Evolutionary conservation across 2,888 invertebrate species (phyloP), one percentile per base, ranked within the genome.

Genomic region (Pocota personata): DNA sequence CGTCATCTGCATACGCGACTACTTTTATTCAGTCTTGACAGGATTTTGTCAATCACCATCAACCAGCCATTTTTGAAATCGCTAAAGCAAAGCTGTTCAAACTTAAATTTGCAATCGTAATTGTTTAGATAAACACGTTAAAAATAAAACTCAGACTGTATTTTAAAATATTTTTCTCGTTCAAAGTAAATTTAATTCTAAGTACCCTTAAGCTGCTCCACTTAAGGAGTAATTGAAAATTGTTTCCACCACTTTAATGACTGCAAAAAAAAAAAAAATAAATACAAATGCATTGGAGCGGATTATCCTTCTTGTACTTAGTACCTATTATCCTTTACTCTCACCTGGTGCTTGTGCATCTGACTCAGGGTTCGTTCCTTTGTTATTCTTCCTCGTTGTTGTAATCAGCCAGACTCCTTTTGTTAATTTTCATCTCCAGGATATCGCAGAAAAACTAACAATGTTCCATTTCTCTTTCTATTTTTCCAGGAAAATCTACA

Each of bases 221-320:
- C 80, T 52, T 16, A 14, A 60, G n/a, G 40, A 30, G 46, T 78
- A 72, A 73, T 78, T 78, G 78, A 78, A 83, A 83, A 73, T 67
- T 60, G 52, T 46, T 52, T 78, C 66, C 27, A 37, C 58, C 50
- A 78, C 78, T 82, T 66, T 62, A 64, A 62, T 40, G 24, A 40
- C 21, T 21, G 19, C 35, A 27, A 19, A 16, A 1, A 37, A 8
- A 14, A 14, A 3, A 30, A 43, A 43, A 43, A 16, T 43, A 64
- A 60, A 73, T 0, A 50, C n/a, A 40, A 52, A 62, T 57, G 60
- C 69, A 76, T 69, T 62, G 30, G 30, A 24, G 62, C 52, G 55
- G 21, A 73, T 78, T 78, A 67, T 62, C 60, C 60, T 16, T 57
- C 30, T 19, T 12, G 48, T 19, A 50, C 21, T 10, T 16, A 10